Evolutionary conservation across 2,113 vertebrate species (phyloP), one percentile per base, ranked within the genome.

Genomic region (Ctenomys sociabilis): DNA sequence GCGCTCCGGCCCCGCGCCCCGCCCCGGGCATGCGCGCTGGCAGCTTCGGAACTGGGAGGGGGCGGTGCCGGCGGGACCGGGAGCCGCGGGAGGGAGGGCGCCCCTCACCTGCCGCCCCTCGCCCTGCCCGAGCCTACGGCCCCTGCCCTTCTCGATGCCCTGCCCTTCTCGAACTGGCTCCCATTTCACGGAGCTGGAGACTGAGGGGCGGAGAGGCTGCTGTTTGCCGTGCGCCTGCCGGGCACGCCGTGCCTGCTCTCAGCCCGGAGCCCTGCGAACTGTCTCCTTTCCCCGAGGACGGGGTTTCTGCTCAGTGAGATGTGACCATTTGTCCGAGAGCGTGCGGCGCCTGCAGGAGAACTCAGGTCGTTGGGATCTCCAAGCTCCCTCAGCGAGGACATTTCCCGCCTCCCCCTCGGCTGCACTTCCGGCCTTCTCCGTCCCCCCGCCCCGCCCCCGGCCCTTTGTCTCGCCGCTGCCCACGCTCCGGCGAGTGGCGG

Each of bases 391-490:
- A 0, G 87, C 59, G 1, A 72, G 75, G 89, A 94, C 22, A 89
- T 80, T 96, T 95, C 95, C 93, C 92, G 85, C 94, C 87, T 92
- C 96, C 84, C 32, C 35, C 70, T 35, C 10, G 83, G 95, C 90
- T n/a, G 90, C 73, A 94, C 93, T 96, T 97, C 96, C 96, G 96
- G 97, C 91, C 95, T 88, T 40, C 93, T 68, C 83, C 5, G 80
- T 2, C 21, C 68, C 66, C 43, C 78, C 70, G 70, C 93, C 94
- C 87, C 91, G 63, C 95, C 93, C 95, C 88, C 94, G 4, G 40
- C 85, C 88, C 94, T 94, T 97, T 97, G 96, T 97, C 93, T 97
- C 57, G 59, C 91, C n/a, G 90, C 80, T 54, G 85, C 94, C 96
- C 91, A 95, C 92, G 85, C 85, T 75, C 61, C 30, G 0, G 21